These are phyloP conservation scores for Rissa tridactyla DNA, from an alignment of 2,113 vertebrate genomes.

Conservation along the genomic window DNA sequence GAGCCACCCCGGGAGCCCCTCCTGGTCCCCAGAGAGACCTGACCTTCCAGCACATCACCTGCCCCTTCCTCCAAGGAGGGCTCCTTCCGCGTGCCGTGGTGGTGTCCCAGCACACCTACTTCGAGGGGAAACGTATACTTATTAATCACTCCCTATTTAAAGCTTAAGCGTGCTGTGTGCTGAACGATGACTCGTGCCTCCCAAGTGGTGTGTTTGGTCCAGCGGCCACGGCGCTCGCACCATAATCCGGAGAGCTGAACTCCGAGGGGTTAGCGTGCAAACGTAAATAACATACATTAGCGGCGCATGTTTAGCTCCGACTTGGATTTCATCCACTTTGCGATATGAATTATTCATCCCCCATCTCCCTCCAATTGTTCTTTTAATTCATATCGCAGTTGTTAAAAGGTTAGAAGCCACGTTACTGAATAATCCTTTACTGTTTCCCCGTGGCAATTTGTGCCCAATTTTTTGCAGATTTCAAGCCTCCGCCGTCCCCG, in stretches of 20 bases:
- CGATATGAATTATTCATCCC: slow-evolving; percentile 73
- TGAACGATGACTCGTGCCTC: neutral
- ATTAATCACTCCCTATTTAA: slow-evolving; percentile 36
- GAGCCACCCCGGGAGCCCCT: neutral
- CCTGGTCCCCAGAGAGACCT: neutral
- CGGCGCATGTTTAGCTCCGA: neutral
- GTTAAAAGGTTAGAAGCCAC: slow-evolving; percentile 71
- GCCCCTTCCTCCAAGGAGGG: neutral
- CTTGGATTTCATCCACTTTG: slow-evolving; percentile 69
- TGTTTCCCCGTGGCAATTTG: slow-evolving; percentile 29
- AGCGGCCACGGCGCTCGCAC: neutral
- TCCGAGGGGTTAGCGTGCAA: neutral
- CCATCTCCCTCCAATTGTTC: slow-evolving; percentile 62
- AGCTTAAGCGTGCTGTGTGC: neutral
- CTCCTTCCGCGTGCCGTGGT: rapidly evolving
- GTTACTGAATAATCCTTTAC: slow-evolving; percentile 67
- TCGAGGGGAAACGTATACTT: neutral
- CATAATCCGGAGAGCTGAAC: neutral
- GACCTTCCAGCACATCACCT: neutral
- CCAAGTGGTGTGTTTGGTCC: neutral
- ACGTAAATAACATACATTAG: slow-evolving; percentile 56
- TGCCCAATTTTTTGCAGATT: slow-evolving; percentile 67
- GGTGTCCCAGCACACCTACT: neutral
- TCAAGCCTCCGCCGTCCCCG: slow-evolving; percentile 25
- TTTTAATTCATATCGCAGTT: slow-evolving; percentile 63